Evolutionary conservation across 2,113 vertebrate species (phyloP), one percentile per base, ranked within the genome.

Genomic region (Verasper variegatus): DNA sequence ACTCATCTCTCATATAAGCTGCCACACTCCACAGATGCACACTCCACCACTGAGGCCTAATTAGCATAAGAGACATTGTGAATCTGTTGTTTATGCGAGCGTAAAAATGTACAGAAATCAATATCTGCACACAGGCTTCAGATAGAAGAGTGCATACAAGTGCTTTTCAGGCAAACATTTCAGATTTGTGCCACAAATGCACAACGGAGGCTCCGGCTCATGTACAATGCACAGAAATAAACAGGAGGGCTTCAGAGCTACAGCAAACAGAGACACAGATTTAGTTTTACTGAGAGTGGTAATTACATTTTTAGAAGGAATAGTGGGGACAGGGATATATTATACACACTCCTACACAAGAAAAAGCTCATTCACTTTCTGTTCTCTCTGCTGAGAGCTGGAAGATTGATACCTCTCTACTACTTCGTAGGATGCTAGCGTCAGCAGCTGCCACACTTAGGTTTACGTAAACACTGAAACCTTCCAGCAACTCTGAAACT

Each of bases 1-100:
- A 73, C 85, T 83, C 82, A 74, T 86, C 69, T 83, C 82, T 86
- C 79, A 64, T 71, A 76, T 74, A 61, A 82, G 64, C 79, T 45
- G 73, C 63, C 1, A 23, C 68, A 56, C 71, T 65, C 59, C 3
- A n/a, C n/a, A n/a, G n/a, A 24, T 60, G 40, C 15, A 55, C 51
- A 11, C n/a, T 54, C 24, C 26, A 60, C 73, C 42, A 45, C 42
- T 4, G 64, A 86, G 64, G 71, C 54, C 55, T 69, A 66, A 85
- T 86, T 83, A 88, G 75, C 68, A 4, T 3, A 27, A 58, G 62
- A 55, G 49, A 52, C 47, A 27, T 18, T 75, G 66, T 75, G 52
- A 26, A 21, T 31, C 59, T 60, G 59, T 69, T 72, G 63, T 71
- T 76, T 74, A 66, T 11, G 31, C 18, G 7, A 24, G 79, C 10